Evolutionary conservation across 2,888 invertebrate species (phyloP), one percentile per base, ranked within the genome.

Genomic region (Keiferia lycopersicella): DNA sequence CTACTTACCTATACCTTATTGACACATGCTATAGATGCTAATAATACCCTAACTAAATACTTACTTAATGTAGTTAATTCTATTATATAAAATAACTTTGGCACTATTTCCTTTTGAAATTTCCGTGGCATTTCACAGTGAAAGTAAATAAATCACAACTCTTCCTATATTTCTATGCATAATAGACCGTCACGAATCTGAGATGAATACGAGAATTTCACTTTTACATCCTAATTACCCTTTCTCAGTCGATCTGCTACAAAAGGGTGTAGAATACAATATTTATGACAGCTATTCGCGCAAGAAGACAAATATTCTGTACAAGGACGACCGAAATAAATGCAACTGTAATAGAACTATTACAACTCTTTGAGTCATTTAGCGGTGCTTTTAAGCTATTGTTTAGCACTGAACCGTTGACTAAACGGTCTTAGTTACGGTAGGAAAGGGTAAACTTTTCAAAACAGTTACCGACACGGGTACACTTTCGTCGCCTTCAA

Each of bases 181-280:
- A 84, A 83, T 77, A 74, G 71, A 73, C 78, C 89, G 83, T 88
- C 72, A 74, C 88, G 68, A 88, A 87, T 84, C 73, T 63, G 64
- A 64, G 51, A 77, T 69, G 80, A 84, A 81, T 76, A 73, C 76
- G 66, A 71, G 71, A 74, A 87, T 90, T 91, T 91, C 90, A 91
- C 91, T 91, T 91, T 91, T 90, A 87, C 85, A 84, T 83, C 81
- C 79, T 88, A 89, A 90, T 90, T 87, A 88, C 87, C 79, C 84
- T 81, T 85, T 84, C 81, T 74, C 67, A 14, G 77, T 74, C 80
- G 87, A 86, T 78, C 72, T 68, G 64, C 66, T 63, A 68, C 75
- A 78, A 78, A 79, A 79, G 45, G 61, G 34, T 38, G 53, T 39
- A 62, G 53, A 62, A 78, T 67, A 76, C 70, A 81, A 89, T n/a